These are phyloP conservation scores for Uria aalge DNA, from an alignment of 2,113 vertebrate genomes.

Conservation along the genomic window DNA sequence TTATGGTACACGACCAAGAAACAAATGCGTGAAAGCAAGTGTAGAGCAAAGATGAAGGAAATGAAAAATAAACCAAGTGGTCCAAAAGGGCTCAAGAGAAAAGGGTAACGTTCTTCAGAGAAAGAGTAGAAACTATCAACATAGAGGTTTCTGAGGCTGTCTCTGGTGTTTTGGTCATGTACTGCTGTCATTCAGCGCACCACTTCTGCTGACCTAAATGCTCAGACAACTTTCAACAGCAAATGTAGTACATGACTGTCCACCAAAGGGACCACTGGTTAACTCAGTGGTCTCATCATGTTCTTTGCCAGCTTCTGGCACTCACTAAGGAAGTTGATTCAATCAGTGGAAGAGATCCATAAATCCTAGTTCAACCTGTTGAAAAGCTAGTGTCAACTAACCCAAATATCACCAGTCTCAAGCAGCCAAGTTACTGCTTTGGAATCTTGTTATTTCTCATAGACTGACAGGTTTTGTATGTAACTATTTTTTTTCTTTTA, in stretches of 20 bases:
- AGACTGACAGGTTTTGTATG: neutral
- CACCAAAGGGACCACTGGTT: neutral
- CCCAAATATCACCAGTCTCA: neutral
- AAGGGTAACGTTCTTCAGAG: neutral
- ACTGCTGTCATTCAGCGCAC: neutral
- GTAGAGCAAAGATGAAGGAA: neutral
- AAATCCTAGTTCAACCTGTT: neutral
- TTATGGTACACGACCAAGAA: neutral
- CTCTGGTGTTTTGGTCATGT: neutral
- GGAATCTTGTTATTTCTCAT: neutral
- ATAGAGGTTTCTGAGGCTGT: neutral
- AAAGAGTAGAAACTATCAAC: neutral
- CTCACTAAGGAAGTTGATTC: neutral
- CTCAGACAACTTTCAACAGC: neutral
- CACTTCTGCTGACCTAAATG: neutral
- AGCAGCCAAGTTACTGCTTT: neutral
- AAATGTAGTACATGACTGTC: neutral
- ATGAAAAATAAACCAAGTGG: constrained; percentile 1
- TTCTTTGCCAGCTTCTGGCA: neutral
- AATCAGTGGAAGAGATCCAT: neutral
- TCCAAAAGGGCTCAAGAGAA: neutral
- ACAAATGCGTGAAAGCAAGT: neutral
- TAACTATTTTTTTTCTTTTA: neutral
- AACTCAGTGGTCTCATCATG: neutral
- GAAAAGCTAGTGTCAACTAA: neutral